These are phyloP conservation scores for Pseudocheirus occidentalis DNA, from an alignment of 2,797 vertebrate genomes.

Conservation along the genomic window DNA sequence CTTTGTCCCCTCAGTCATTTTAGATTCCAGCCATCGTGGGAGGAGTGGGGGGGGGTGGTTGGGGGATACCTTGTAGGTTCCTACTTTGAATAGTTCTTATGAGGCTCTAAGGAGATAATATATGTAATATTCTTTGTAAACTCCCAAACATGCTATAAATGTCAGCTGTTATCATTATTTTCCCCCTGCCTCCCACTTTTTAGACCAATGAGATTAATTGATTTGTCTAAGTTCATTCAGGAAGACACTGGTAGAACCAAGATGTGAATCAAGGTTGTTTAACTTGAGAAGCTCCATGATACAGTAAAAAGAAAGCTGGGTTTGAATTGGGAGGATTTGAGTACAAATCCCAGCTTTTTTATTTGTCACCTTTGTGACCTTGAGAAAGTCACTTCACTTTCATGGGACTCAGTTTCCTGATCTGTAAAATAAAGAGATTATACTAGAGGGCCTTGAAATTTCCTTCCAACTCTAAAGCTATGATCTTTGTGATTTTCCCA, in stretches of 20 bases:
- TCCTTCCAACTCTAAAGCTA: not conserved
- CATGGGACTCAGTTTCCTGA: not conserved
- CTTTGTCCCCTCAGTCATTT: not conserved
- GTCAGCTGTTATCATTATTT: not conserved
- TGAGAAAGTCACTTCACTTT: not conserved
- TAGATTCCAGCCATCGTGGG: not conserved
- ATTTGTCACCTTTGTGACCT: not conserved
- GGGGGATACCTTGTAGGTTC: not conserved
- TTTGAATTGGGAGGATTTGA: not conserved
- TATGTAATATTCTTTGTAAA: not conserved
- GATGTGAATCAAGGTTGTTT: not conserved
- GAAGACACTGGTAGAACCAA: not conserved
- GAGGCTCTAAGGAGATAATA: not conserved
- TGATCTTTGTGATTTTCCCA: not conserved
- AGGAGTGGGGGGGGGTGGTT: too few relatives aligned
- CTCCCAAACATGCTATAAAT: not conserved
- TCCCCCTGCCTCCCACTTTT: not conserved
- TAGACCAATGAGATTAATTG: not conserved
- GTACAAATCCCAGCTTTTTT: not conserved
- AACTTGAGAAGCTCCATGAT: not conserved
- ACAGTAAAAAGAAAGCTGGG: not conserved
- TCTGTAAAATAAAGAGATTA: not conserved
- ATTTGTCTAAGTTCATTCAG: not conserved
- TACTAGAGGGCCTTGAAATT: not conserved
- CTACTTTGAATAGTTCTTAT: not conserved